phyloP scores from a whole-genome alignment of 1,140 invertebrate genomes.

The Ceratitis capitata region DNA sequence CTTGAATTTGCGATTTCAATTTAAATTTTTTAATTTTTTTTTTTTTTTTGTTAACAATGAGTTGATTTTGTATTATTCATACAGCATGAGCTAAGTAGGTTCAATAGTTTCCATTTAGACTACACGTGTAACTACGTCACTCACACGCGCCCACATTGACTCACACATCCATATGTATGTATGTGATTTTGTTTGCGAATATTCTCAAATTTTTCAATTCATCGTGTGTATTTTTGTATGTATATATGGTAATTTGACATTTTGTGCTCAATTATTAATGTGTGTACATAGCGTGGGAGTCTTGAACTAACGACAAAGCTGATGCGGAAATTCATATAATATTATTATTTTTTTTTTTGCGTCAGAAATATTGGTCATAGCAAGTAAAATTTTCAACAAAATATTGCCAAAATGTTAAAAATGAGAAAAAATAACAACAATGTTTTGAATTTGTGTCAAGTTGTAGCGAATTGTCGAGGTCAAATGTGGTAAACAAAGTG shows the following conservation, averaged over 20 bases:
- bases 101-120: neutral
- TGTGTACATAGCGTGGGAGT: neutral
- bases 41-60: neutral
- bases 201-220: neutral
- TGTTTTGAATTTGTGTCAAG: conserved; percentile 5
- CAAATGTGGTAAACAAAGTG: conserved; percentile 10
- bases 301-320: neutral
- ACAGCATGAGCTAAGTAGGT: neutral
- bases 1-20: too few relatives aligned
- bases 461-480: conserved; percentile 11
- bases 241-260: neutral
- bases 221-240: neutral
- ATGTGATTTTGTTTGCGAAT: neutral
- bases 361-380: neutral
- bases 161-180: neutral
- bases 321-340: neutral
- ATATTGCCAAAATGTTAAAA: conserved; percentile 5
- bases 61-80: neutral
- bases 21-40: neutral
- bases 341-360: too few relatives aligned
- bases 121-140: neutral
- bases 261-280: neutral
- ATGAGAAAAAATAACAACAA: too few relatives aligned
- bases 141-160: neutral
- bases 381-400: neutral